Conservation (phyloP, 2,797 vertebrate species). For the Helicolenus hilgendorfi region DNA sequence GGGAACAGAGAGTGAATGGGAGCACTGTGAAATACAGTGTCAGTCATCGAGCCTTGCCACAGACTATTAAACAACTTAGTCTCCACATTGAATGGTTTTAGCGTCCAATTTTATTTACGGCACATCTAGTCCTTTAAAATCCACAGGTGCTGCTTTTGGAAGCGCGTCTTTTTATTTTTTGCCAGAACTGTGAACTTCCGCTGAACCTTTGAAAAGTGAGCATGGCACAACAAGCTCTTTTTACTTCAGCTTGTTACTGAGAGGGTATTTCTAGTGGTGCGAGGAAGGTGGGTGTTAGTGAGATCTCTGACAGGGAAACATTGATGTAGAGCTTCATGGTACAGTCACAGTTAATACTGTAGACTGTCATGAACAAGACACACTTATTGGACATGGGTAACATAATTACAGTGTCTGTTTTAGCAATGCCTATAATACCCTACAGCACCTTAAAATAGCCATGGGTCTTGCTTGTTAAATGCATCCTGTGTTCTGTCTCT, state of each 20-base stretch:
- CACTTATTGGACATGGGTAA: background rate
- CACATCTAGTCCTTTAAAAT: slow-evolving; percentile 16
- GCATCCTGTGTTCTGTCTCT: background rate
- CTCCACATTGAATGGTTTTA: slow-evolving; percentile 17
- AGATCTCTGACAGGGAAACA: slow-evolving; percentile 49
- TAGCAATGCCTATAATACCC: background rate
- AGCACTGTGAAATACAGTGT: slow-evolving; percentile 56
- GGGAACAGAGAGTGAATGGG: slow-evolving; percentile 44
- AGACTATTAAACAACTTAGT: slow-evolving; percentile 54
- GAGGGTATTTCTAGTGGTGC: slow-evolving; percentile 48
- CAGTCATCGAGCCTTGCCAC: slow-evolving; percentile 46
- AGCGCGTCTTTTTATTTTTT: slow-evolving; percentile 6
- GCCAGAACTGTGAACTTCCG: slow-evolving; percentile 60
- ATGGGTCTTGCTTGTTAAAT: background rate
- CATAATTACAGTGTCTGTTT: slow-evolving; percentile 38
- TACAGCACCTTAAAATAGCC: background rate
- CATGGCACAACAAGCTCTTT: slow-evolving; percentile 23
- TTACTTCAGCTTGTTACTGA: slow-evolving; percentile 53
- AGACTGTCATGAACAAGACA: slow-evolving; percentile 34
- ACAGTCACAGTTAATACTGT: slow-evolving; percentile 34
- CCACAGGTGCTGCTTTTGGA: slow-evolving; percentile 48
- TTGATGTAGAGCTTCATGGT: slow-evolving; percentile 33
- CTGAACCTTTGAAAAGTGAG: slow-evolving; percentile 61
- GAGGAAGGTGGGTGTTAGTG: slow-evolving; percentile 34
- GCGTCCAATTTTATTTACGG: slow-evolving; percentile 38